Percentiles rank a stretch among this genome's conserved stretches.
These are phyloP conservation scores for Microctonus hyperodae DNA, from an alignment of 2,888 invertebrate genomes.

Conservation along the genomic window DNA sequence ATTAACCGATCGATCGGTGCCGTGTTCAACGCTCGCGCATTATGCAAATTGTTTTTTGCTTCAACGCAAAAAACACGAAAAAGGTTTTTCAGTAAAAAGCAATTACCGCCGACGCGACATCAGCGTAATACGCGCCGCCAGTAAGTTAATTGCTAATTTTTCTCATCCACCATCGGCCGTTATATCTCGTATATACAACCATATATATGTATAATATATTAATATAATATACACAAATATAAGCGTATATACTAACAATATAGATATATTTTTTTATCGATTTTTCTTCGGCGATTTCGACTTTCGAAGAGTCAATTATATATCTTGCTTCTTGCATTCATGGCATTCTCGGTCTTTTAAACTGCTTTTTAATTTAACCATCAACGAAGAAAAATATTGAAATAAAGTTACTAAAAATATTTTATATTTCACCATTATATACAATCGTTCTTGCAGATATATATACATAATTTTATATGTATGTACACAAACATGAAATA, in stretches of 20 bases:
- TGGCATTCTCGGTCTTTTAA: not conserved
- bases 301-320: conserved; percentile 31
- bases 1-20: conserved; percentile 61
- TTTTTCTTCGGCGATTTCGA: conserved; percentile 28
- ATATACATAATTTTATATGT: not conserved
- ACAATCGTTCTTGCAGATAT: not conserved
- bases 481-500: not conserved
- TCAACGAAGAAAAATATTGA: conserved; percentile 6
- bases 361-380: conserved; percentile 26
- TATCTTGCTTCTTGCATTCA: not conserved
- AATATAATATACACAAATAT: not conserved
- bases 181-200: conserved; percentile 14
- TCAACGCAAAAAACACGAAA: conserved; percentile 55
- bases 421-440: not conserved
- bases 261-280: conserved; percentile 5
- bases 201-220: not conserved
- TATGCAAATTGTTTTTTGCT: conserved; percentile 55
- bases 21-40: conserved; percentile 58
- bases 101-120: conserved; percentile 60
- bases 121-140: conserved; percentile 42
- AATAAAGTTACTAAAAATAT: not conserved
- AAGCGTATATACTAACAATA: not conserved
- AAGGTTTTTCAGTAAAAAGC: conserved; percentile 59
- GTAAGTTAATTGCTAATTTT: conserved; percentile 58
- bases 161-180: conserved; percentile 33